Percentiles rank a stretch among this genome's conserved stretches.
Conservation (phyloP, 2,888 invertebrate species). For the Drosophila acutilabella region DNA sequence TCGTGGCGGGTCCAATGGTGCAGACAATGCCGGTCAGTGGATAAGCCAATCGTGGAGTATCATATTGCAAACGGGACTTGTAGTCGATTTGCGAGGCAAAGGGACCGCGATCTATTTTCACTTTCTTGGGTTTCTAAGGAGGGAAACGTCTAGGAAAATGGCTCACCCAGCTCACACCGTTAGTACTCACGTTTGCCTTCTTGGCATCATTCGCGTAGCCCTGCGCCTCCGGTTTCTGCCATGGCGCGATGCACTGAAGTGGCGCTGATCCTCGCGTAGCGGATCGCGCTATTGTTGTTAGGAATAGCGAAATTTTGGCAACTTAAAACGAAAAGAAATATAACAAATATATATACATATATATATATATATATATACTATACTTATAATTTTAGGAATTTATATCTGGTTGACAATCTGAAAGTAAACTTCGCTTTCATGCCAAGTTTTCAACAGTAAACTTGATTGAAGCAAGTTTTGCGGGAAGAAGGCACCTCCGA, state of each 20-base stretch:
- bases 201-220: slow-evolving; percentile 21
- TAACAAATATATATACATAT: background rate
- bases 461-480: background rate
- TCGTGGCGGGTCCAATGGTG: slow-evolving; percentile 96
- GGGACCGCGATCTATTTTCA: slow-evolving; percentile 51
- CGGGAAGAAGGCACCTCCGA: too few relatives aligned
- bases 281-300: slow-evolving; percentile 19
- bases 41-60: slow-evolving; percentile 92
- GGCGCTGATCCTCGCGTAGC: slow-evolving; percentile 14
- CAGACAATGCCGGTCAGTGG: slow-evolving; percentile 98
- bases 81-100: slow-evolving; percentile 92
- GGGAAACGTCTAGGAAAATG: background rate
- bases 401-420: background rate
- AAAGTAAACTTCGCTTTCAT: background rate
- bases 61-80: slow-evolving; percentile 96
- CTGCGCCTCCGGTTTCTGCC: background rate
- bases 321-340: slow-evolving; percentile 17
- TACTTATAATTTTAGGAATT: slow-evolving; percentile 4
- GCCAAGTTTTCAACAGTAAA: background rate
- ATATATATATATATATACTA: background rate
- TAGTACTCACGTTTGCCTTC: background rate
- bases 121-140: background rate
- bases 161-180: background rate
- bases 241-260: background rate
- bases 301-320: slow-evolving; percentile 44